phyloP scores from a whole-genome alignment of 2,888 invertebrate genomes.

The Rugalucina vietnamica region DNA sequence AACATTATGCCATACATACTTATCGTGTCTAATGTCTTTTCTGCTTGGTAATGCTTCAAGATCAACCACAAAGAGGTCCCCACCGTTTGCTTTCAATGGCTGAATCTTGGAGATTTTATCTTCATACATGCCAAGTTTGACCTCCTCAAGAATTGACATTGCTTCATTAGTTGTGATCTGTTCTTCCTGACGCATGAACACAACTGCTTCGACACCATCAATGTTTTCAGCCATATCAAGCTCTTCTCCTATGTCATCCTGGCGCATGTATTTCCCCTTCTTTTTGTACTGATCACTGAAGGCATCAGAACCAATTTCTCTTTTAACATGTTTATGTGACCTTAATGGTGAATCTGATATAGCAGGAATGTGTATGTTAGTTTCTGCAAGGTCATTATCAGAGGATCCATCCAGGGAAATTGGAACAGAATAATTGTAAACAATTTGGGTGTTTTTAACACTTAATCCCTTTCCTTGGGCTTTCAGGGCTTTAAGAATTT shows the following conservation, averaged over 20 bases:
- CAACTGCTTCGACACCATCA: not conserved
- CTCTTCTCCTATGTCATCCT: not conserved
- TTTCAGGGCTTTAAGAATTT: slow-evolving; percentile 2
- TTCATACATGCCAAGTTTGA: not conserved
- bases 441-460: not conserved
- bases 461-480: slow-evolving; percentile 6
- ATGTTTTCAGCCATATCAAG: not conserved
- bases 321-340: no score
- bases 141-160: not conserved
- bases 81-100: not conserved
- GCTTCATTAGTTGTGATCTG: not conserved
- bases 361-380: not conserved
- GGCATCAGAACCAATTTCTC: not conserved
- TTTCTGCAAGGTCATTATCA: not conserved
- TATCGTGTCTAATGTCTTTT: not conserved
- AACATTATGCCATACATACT: not conserved
- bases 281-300: not conserved
- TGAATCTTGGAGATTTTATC: slow-evolving; percentile 1
- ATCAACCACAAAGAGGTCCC: not conserved
- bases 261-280: no score
- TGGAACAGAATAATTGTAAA: slow-evolving; percentile 1
- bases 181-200: not conserved
- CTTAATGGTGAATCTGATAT: not conserved
- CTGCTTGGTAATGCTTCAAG: not conserved
- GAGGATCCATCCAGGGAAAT: not conserved